Conservation (phyloP, 2,888 invertebrate species). For the Apocheima hispidaria region DNA sequence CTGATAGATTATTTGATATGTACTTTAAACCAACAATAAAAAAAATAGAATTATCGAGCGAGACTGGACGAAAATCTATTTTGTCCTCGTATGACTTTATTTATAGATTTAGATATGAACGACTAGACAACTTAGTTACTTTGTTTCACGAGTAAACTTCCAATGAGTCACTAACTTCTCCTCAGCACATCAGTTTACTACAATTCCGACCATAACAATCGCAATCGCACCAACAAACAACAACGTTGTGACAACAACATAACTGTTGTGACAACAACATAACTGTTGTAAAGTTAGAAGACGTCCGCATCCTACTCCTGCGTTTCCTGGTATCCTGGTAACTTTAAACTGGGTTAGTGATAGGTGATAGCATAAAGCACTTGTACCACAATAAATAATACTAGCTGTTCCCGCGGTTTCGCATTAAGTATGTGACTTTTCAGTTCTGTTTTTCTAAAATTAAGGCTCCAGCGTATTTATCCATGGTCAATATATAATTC, state of each 20-base stretch:
- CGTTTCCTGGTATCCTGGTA: constrained; percentile 65
- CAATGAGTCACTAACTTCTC: constrained; percentile 17
- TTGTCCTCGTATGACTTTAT: too few species aligned
- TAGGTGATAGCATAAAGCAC: constrained; percentile 43
- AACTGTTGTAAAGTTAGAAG: constrained; percentile 58
- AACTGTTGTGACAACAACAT: constrained; percentile 48
- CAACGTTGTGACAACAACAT: constrained; percentile 47
- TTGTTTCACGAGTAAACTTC: constrained; percentile 1
- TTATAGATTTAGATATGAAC: too few species aligned
- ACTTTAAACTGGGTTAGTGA: constrained; percentile 59
- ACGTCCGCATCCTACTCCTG: constrained; percentile 66
- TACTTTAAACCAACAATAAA: too few species aligned
- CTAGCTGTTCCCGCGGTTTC: background rate
- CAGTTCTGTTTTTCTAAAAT: too few species aligned
- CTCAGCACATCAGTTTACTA: constrained; percentile 1
- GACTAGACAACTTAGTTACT: too few species aligned
- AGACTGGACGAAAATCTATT: too few species aligned
- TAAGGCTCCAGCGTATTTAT: too few species aligned
- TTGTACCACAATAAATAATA: background rate
- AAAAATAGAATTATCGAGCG: too few species aligned
- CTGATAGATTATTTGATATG: too few species aligned
- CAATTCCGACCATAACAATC: constrained; percentile 23
- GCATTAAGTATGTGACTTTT: background rate
- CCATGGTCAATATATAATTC: too few species aligned
- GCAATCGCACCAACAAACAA: constrained; percentile 36